Evolutionary conservation across 2,113 vertebrate species (phyloP).

Genomic region (Nansenia antarctica): DNA sequence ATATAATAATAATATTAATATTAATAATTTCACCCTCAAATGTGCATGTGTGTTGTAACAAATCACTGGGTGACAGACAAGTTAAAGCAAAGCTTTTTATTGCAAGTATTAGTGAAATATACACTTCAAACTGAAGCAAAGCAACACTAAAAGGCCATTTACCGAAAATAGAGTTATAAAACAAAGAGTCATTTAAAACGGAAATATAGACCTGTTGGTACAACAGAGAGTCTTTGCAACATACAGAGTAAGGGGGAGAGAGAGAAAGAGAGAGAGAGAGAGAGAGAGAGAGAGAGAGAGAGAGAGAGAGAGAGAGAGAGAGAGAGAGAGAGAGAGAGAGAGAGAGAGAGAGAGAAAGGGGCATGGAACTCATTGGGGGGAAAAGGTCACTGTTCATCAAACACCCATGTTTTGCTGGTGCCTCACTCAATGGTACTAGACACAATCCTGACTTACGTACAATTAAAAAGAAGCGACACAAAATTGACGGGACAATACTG

Average conservation of each 20-base stretch:
- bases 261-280: no score
- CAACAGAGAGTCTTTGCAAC: slow-evolving; percentile 77
- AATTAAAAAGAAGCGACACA: slow-evolving; percentile 33
- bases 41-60: no score
- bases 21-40: no score
- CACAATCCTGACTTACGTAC: slow-evolving; percentile 37
- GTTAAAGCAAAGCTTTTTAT: slow-evolving; percentile 84
- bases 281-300: no score
- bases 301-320: no score
- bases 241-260: slow-evolving; percentile 62
- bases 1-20: no score
- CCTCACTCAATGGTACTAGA: slow-evolving; percentile 54
- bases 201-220: slow-evolving; percentile 67
- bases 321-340: no score
- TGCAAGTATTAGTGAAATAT: slow-evolving; percentile 87
- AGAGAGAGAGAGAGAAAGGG: slow-evolving; percentile 34
- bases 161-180: slow-evolving; percentile 73
- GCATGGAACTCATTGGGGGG: slow-evolving; percentile 57
- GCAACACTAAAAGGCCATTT: slow-evolving; percentile 80
- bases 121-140: slow-evolving; percentile 85
- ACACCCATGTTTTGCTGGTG: slow-evolving; percentile 58
- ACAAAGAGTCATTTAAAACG: slow-evolving; percentile 59
- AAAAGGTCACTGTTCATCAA: slow-evolving; percentile 35
- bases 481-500: slow-evolving; percentile 15
- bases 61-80: not conserved